Evolutionary conservation across 2,888 invertebrate genomes (phyloP), one percentile per base, ranked within the genome.

Genomic region (Pterostichus madidus): DNA sequence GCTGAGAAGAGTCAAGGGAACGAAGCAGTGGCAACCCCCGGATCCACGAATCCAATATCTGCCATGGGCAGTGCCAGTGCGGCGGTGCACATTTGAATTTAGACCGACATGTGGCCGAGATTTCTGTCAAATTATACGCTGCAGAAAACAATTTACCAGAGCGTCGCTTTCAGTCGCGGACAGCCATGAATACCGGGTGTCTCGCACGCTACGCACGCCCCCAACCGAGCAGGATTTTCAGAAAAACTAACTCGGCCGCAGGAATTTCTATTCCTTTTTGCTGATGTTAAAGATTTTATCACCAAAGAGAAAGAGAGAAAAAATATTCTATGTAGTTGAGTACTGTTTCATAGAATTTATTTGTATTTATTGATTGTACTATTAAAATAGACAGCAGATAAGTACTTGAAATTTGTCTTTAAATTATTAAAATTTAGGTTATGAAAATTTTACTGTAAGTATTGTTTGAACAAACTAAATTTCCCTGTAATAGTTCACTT

Each of bases 51-150:
- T 77, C 77, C 59, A 77, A 77, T 77, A 77, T 77, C 53, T 59
- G 77, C 59, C 77, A 77, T n/a, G 39, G 39, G 35, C 73, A 73
- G 49, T 49, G 73, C 24, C 15, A 5, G 35, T 35, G 44, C 44
- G 68, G 39, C 44, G 44, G 44, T 71, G 68, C 68, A 53, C 77
- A 77, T 77, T 77, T 77, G 77, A 77, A 77, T 77, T 53, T 49
- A 75, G 75, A 75, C 71, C 68, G 80, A 80, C 80, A 80, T 71
- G 80, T 80, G 80, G 80, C 71, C 80, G 80, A 80, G 80, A 80
- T 80, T 80, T 80, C 71, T 80, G 80, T 80, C 80, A 80, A 80
- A 80, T 80, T 80, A 80, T 80, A 71, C 80, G 71, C 71, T 71
- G 71, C 56, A 71, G 80, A 80, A 71, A 80, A 80, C 80, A 80